A percentile compares a stretch with the other conserved stretches of the same genome.
phyloP scores from a whole-genome alignment of 35 echinoderm and acorn worm genomes.

The Anneissia japonica region DNA sequence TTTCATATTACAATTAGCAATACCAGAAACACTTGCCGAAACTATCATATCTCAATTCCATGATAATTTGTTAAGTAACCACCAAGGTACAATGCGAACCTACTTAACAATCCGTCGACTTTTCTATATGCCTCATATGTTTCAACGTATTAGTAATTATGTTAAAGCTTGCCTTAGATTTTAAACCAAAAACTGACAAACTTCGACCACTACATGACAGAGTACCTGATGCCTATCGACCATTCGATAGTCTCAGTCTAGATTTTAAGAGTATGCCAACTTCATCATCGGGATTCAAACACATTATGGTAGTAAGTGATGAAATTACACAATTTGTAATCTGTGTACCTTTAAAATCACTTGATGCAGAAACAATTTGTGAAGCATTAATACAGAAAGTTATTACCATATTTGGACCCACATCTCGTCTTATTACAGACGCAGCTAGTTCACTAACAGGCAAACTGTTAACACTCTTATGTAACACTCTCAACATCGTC shows the following conservation, averaged over 20 bases:
- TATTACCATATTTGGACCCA: slow-evolving; percentile 12
- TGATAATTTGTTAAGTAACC: slow-evolving; percentile 30
- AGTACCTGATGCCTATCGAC: slow-evolving; percentile 24
- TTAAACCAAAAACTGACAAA: slow-evolving; percentile 38
- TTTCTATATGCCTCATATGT: slow-evolving; percentile 21
- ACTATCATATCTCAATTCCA: slow-evolving; percentile 33
- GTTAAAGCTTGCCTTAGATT: slow-evolving; percentile 33
- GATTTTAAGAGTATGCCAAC: slow-evolving; percentile 49
- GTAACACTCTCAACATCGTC: slow-evolving; percentile 13
- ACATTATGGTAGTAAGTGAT: slow-evolving; percentile 23
- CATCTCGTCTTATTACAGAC: slow-evolving; percentile 10
- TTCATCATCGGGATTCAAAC: slow-evolving; percentile 26
- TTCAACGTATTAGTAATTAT: slow-evolving; percentile 22
- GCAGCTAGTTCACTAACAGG: neutral
- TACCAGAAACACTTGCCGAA: slow-evolving; percentile 19
- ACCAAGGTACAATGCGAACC: slow-evolving; percentile 47
- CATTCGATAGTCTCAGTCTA: slow-evolving; percentile 27
- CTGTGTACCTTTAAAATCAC: neutral
- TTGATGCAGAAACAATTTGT: slow-evolving; percentile 30
- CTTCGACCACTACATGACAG: slow-evolving; percentile 16
- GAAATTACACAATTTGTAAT: slow-evolving; percentile 31
- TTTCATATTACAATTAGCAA: slow-evolving; percentile 35
- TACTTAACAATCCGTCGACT: slow-evolving; percentile 24
- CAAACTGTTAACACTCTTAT: neutral
- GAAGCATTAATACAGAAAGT: slow-evolving; percentile 13